Evolutionary conservation across 2,888 invertebrate genomes (phyloP), one percentile per base, ranked within the genome.

Genomic region (Gymnoscelis rufifasciata): DNA sequence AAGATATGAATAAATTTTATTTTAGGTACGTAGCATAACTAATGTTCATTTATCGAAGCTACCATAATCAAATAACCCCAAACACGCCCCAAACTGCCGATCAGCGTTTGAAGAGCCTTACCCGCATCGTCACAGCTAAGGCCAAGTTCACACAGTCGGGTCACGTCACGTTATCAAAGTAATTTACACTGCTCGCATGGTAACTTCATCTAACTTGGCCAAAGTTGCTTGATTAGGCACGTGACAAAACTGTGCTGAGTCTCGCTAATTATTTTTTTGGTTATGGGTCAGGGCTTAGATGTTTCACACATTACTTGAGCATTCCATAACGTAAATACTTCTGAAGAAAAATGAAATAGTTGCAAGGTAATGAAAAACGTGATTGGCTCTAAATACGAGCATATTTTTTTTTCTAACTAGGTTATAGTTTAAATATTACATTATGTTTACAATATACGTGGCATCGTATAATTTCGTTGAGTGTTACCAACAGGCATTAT

Each of bases 151-250:
- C 67, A 67, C 55, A 77, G 74, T 71, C 74, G 58, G 61, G 72
- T 75, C 80, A 80, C 78, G 79, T 78, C 60, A 58, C 64, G 62
- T 70, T 73, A 74, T 78, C 77, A 74, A 74, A 74, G 78, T 79
- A 78, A 78, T 78, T 78, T 69, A 78, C 76, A 70, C 76, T 66
- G 72, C 66, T 68, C 70, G 66, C 62, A 57, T 61, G 68, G 65
- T 60, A 80, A 80, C 77, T 80, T 72, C 71, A 81, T 82, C 77
- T 74, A 79, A 81, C 71, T 82, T 75, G 65, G 64, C 59, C 60
- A 68, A 74, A 78, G 73, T 80, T 78, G 71, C 62, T 76, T 81
- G 80, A 82, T 82, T 79, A 75, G 73, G 74, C 68, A 71, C 83
- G 83, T 83, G 82, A 74, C 71, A 50, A 43, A 73, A 70, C 72